Conservation (phyloP, 2,797 vertebrate genomes). For the Sebastes nivosus region DNA sequence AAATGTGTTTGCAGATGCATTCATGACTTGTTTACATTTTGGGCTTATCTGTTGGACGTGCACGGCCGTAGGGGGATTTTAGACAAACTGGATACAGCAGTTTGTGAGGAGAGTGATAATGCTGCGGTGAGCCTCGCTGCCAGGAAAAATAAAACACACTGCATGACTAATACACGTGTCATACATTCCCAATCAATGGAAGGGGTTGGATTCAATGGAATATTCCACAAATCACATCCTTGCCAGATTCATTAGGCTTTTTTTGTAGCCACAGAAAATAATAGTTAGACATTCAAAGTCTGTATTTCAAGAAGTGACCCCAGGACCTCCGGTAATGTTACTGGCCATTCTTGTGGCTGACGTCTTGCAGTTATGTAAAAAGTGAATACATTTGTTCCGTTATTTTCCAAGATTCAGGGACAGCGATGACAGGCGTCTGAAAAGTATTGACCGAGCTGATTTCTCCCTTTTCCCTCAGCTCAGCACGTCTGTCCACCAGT, state of each 20-base stretch:
- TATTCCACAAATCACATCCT: constrained; percentile 71
- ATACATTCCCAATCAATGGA: constrained; percentile 80
- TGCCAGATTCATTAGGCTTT: constrained; percentile 71
- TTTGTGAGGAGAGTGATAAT: constrained; percentile 64
- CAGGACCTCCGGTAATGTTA: constrained; percentile 42
- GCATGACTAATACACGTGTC: constrained; percentile 78
- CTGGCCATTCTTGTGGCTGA: constrained; percentile 11
- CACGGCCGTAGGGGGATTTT: constrained; percentile 27
- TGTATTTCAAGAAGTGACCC: constrained; percentile 31
- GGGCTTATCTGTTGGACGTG: constrained; percentile 62
- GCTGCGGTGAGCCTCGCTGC: constrained; percentile 44
- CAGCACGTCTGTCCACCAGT: constrained; percentile 22
- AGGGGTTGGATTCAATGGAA: constrained; percentile 72
- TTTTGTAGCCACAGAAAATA: constrained; percentile 58
- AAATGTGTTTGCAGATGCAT: constrained; percentile 67
- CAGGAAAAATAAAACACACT: constrained; percentile 81
- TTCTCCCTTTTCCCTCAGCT: constrained; percentile 38
- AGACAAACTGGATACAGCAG: constrained; percentile 57
- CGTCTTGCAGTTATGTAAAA: constrained; percentile 28
- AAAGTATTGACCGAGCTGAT: constrained; percentile 1
- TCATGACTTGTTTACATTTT: constrained; percentile 71
- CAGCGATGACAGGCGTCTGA: constrained; percentile 47
- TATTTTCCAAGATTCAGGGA: constrained; percentile 42
- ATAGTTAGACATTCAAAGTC: constrained; percentile 34
- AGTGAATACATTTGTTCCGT: constrained; percentile 31